Evolutionary conservation across 2,113 vertebrate genomes (phyloP).

Genomic region (Ceyx cyanopectus): DNA sequence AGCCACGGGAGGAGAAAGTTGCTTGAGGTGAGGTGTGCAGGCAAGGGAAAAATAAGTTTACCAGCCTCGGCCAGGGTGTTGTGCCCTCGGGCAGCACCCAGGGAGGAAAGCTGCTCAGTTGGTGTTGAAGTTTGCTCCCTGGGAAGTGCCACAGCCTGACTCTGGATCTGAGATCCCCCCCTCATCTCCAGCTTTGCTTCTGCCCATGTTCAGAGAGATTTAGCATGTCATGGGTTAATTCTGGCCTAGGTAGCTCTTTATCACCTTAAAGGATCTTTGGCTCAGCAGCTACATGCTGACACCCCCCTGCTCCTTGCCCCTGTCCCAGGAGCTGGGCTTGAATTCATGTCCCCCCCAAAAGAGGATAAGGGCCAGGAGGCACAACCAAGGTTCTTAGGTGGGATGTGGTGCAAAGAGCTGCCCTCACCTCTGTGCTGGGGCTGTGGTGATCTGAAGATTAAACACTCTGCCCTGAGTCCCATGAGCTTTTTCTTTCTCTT

Average conservation of each 20-base stretch:
- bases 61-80: background rate
- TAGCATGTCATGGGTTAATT: background rate
- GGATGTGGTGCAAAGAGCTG: background rate
- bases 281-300: background rate
- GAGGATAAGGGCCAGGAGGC: background rate
- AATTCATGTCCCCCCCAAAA: background rate
- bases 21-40: conserved; percentile 1
- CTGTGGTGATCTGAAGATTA: background rate
- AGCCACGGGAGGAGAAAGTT: background rate
- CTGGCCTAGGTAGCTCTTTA: background rate
- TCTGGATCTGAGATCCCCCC: background rate
- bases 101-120: background rate
- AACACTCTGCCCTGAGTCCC: background rate
- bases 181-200: background rate
- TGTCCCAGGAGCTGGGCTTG: background rate
- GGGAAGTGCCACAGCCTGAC: background rate
- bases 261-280: background rate
- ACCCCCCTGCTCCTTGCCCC: background rate
- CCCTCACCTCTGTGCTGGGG: fast-evolving
- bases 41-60: background rate
- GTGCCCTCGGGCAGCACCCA: background rate
- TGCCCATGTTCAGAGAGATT: background rate
- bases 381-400: background rate
- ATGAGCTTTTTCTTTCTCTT: background rate
- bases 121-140: background rate